These are phyloP conservation scores for Kuschelorhynchus macadamiae DNA, from an alignment of 2,888 invertebrate species.

Conservation along the genomic window DNA sequence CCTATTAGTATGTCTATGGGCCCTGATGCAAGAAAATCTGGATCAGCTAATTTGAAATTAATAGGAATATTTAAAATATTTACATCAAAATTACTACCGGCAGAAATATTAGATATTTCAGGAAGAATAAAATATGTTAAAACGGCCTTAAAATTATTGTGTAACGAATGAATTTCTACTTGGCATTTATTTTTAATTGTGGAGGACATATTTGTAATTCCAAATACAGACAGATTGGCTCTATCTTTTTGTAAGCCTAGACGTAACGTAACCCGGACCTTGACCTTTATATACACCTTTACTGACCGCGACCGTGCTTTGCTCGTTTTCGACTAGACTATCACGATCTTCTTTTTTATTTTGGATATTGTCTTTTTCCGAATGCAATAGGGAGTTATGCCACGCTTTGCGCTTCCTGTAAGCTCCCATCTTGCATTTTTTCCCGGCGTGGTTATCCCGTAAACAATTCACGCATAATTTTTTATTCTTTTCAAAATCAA, in stretches of 20 bases:
- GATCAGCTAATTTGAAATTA: not conserved
- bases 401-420: not conserved
- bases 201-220: not conserved
- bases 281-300: too few species aligned
- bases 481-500: conserved; percentile 8
- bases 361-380: too few species aligned
- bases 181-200: not conserved
- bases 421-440: conserved; percentile 2
- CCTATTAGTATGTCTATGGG: conserved; percentile 1
- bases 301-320: not conserved
- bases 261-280: not conserved
- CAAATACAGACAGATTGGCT: conserved; percentile 4
- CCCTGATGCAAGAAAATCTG: not conserved
- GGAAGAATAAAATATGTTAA: conserved; percentile 13
- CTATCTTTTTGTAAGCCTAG: not conserved
- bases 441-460: not conserved
- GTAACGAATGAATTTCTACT: not conserved
- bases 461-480: not conserved
- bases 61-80: conserved; percentile 5
- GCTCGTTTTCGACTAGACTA: not conserved
- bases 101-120: not conserved
- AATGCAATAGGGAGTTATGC: conserved; percentile 17
- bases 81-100: not conserved
- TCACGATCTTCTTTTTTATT: not conserved
- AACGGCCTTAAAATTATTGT: not conserved